Evolutionary conservation across 2,113 vertebrate species (phyloP), one percentile per base, ranked within the genome.

Genomic region (Myocastor coypus): DNA sequence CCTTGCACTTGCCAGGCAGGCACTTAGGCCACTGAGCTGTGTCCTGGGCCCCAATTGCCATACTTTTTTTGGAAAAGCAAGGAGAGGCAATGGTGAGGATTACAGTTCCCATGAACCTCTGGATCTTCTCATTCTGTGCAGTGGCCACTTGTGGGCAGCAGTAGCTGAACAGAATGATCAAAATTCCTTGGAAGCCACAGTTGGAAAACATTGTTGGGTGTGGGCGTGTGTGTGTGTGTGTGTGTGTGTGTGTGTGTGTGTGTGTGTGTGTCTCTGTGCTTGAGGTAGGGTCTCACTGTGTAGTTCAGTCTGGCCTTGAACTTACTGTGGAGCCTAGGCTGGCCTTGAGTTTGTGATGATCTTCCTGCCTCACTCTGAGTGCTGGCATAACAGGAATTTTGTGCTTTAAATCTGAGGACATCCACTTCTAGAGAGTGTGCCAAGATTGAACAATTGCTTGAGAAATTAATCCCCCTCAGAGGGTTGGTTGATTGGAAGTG

Each of bases 401-500:
- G 28, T 73, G 8, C 78, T 77, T 92, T 71, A 63, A 26, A 42
- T 87, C 66, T 22, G 6, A 34, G 34, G 59, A 22, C 55, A 69
- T 92, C 75, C 37, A 6, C 78, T 24, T 46, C 34, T 84, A 73
- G 77, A 61, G 34, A 81, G 17, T 94, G 11, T 50, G 59, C 34
- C 13, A 24, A 80, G 69, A 83, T n/a, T 46, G 16, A 57, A 37
- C 81, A 90, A 87, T 94, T 91, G 28, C 71, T 84, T 92, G 63
- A 84, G 69, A 75, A 94, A 84, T 68, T 50, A 81, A 17, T 91
- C 50, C 30, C 83, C 5, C 22, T 57, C 34, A 50, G 14, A 26
- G 6, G 24, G 42, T 88, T 75, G 14, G 71, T 75, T 85, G 78
- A 32, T 57, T 55, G 22, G 64, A 85, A 63, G 30, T 19, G 42